These are phyloP conservation scores for Odocoileus hemionus DNA, from an alignment of 2,113 vertebrate genomes.

Conservation along the genomic window DNA sequence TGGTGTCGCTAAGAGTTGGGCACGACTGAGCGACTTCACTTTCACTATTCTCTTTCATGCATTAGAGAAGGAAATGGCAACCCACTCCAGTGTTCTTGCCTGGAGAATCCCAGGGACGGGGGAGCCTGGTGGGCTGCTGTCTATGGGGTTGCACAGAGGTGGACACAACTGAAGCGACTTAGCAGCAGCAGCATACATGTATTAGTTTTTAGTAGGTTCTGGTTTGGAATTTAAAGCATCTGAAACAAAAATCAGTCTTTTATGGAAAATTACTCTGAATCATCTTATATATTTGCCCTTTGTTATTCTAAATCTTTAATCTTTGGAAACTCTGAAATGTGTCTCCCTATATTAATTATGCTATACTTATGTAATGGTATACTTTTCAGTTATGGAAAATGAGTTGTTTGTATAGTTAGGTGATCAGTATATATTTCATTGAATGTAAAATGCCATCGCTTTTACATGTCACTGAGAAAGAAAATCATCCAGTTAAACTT, in stretches of 20 bases:
- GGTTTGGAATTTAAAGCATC: neutral
- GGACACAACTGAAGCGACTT: no score
- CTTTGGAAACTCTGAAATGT: neutral
- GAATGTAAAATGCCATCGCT: neutral
- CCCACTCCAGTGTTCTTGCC: no score
- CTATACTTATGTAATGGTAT: neutral
- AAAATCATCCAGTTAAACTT: neutral
- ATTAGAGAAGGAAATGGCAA: no score
- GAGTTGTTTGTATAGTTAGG: neutral
- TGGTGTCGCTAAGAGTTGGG: no score
- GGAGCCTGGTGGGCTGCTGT: no score
- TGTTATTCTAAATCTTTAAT: neutral
- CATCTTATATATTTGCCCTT: neutral
- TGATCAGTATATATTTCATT: neutral
- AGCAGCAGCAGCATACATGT: neutral
- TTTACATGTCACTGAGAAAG: neutral
- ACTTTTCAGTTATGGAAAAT: neutral
- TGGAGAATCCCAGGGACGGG: no score
- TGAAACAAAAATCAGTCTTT: neutral
- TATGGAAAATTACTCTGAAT: constrained; percentile 3
- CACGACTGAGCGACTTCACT: no score
- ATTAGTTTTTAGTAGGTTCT: neutral
- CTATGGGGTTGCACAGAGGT: no score
- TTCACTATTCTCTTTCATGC: no score
- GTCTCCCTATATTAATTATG: neutral